Evolutionary conservation across 2,113 vertebrate species (phyloP).

Genomic region (Bambusicola thoracicus): DNA sequence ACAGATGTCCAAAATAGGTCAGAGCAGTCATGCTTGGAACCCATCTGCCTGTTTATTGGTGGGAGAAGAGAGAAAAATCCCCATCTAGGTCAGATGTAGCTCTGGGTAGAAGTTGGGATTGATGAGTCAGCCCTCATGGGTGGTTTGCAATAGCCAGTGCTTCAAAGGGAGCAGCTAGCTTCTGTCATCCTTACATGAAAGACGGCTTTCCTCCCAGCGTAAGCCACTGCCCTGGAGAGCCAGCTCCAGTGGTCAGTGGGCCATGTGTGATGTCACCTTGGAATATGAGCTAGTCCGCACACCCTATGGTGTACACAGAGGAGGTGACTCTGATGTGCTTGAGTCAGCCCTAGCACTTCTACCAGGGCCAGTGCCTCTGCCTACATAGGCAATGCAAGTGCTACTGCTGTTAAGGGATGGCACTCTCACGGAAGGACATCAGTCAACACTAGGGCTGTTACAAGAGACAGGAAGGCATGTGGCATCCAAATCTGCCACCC

Average conservation of each 20-base stretch:
- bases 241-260: neutral
- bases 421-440: rapidly evolving
- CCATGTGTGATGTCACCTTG: neutral
- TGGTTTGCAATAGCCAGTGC: neutral
- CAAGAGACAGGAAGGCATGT: rapidly evolving
- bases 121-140: neutral
- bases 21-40: neutral
- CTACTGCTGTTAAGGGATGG: neutral
- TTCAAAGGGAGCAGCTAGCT: neutral
- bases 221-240: neutral
- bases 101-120: neutral
- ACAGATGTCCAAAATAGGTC: neutral
- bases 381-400: neutral
- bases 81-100: neutral
- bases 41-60: neutral
- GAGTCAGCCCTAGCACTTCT: neutral
- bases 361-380: neutral
- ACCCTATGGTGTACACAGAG: rapidly evolving
- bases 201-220: neutral
- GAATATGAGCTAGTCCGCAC: neutral
- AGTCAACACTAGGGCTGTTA: neutral
- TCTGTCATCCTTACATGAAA: neutral
- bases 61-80: neutral
- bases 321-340: neutral
- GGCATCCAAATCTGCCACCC: neutral